These are phyloP conservation scores for Heterotilapia buettikoferi DNA, from an alignment of 2,113 vertebrate species.

Conservation along the genomic window DNA sequence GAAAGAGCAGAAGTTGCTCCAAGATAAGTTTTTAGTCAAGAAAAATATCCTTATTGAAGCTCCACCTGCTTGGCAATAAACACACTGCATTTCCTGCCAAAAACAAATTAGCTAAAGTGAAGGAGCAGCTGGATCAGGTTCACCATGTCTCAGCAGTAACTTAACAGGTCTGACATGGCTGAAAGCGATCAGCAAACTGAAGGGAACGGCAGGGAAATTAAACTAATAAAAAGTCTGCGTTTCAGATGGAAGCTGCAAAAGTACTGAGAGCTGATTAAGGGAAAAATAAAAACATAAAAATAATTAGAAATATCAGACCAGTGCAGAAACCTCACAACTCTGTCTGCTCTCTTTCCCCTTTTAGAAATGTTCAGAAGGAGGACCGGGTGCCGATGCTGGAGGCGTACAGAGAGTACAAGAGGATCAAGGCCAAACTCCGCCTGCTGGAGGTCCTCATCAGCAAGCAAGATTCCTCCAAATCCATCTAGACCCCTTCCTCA, in stretches of 20 bases:
- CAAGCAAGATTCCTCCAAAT: constrained; percentile 98
- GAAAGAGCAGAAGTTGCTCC: background rate
- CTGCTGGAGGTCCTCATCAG: constrained; percentile 97
- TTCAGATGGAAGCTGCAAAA: background rate
- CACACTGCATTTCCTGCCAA: background rate
- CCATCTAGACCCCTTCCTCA: constrained; percentile 74
- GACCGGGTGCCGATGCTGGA: constrained; percentile 91
- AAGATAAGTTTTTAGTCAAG: background rate
- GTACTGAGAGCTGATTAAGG: background rate
- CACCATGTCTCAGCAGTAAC: background rate
- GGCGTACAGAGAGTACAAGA: constrained; percentile 95
- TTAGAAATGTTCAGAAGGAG: constrained; percentile 91
- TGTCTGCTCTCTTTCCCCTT: background rate
- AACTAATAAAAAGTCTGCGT: background rate
- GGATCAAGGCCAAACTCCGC: constrained; percentile 94
- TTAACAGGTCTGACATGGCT: background rate
- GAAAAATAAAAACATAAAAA: background rate
- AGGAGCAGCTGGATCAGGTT: background rate
- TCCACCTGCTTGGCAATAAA: background rate
- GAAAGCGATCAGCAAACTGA: background rate
- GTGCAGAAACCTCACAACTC: background rate
- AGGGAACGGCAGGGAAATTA: background rate
- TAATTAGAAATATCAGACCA: background rate
- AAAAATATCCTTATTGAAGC: background rate
- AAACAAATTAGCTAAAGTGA: background rate